Base-by-base conservation (phyloP, 2,797 vertebrate genomes). In the Sebastes jordani region DNA sequence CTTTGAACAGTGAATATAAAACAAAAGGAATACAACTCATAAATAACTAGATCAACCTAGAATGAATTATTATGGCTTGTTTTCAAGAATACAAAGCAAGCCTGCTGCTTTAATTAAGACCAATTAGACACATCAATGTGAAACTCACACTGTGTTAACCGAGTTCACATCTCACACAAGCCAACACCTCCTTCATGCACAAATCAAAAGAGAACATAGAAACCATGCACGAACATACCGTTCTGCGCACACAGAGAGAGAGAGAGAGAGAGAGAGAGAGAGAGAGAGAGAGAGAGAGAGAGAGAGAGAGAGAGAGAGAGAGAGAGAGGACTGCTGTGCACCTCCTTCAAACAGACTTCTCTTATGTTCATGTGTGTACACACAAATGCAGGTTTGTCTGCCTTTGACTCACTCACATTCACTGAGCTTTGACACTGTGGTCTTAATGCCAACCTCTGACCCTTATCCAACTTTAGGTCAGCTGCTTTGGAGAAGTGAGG, bases 191-290 rank as follows among this genome's bases (percentile, higher is more conserved):
- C 36, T 14, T 14, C 36, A 38, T 11, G 32, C 70, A 64, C 55
- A 76, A 34, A 55, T 9, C 25, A 52, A 18, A 22, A 65, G 6
- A 29, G 23, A 36, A 27, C 11, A 34, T 22, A 23, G 36, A 74
- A 66, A 80, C 1, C 71, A 18, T 71, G 62, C 63, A 68, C 20
- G 11, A 58, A 77, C 83, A 27, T 88, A 83, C 90, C 81, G 0
- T 2, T 46, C 5, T 54, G 71, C n/a, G n/a, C n/a, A n/a, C n/a
- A n/a, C n/a, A n/a, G n/a, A n/a, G n/a, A n/a, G n/a, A n/a, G n/a
- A n/a, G n/a, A n/a, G n/a, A n/a, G n/a, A n/a, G n/a, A n/a, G n/a
- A n/a, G n/a, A n/a, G n/a, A n/a, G n/a, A n/a, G n/a, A n/a, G n/a
- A n/a, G n/a, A n/a, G n/a, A n/a, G n/a, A n/a, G n/a, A n/a, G n/a